Conservation (phyloP, 2,113 vertebrate species). For the Genyomyrus donnyi region DNA sequence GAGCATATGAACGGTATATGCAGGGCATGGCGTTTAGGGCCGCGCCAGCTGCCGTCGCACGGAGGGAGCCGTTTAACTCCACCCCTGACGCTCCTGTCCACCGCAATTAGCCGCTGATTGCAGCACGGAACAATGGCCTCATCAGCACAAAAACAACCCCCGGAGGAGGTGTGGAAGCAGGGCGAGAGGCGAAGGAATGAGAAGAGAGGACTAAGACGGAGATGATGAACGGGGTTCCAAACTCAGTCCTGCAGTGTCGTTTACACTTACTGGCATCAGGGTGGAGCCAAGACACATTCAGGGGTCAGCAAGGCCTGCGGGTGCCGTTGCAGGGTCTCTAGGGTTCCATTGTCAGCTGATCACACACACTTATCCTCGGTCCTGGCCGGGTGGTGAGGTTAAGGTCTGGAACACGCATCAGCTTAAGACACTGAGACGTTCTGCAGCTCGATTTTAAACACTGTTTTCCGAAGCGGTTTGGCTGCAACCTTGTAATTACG, state of each 20-base stretch:
- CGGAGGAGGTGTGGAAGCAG: not conserved
- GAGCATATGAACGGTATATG: not conserved
- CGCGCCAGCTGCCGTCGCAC: not conserved
- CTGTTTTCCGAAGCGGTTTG: not conserved
- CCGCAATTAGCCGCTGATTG: not conserved
- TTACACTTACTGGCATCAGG: not conserved
- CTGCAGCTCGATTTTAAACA: not conserved
- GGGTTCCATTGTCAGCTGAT: not conserved
- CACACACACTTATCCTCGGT: not conserved
- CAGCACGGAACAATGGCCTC: slow-evolving; percentile 10
- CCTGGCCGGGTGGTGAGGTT: not conserved
- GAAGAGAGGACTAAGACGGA: not conserved
- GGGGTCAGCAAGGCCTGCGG: not conserved
- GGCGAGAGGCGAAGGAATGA: not conserved
- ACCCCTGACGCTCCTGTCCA: slow-evolving; percentile 1
- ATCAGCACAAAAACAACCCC: not conserved
- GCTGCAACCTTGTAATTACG: not conserved
- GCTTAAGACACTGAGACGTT: not conserved
- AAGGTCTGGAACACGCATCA: not conserved
- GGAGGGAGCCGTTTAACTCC: not conserved
- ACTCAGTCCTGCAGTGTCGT: not conserved
- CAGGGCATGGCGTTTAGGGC: not conserved
- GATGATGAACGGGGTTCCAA: not conserved
- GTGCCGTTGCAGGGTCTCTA: not conserved
- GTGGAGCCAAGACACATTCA: not conserved